Percentiles rank a stretch among this genome's conserved stretches.
phyloP scores from a whole-genome alignment of 2,888 invertebrate genomes.

The Chelonus formosanus region DNA sequence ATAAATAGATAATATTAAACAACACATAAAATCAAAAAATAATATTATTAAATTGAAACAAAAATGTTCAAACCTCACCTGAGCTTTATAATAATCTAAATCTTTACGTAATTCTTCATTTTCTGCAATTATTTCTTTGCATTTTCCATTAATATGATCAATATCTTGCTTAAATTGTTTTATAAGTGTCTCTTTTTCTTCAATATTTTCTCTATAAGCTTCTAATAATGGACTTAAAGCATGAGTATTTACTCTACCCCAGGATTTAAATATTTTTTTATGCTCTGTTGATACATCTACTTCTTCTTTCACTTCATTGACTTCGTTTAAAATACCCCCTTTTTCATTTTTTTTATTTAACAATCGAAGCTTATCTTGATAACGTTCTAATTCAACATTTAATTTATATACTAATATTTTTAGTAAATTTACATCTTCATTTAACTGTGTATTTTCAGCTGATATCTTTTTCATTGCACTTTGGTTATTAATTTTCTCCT shows the following conservation, averaged over 20 bases:
- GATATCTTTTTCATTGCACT: constrained; percentile 62
- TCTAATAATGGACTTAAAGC: constrained; percentile 77
- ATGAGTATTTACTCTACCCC: constrained; percentile 71
- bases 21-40: constrained; percentile 1
- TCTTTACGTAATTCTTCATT: constrained; percentile 72
- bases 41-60: background rate
- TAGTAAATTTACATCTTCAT: constrained; percentile 76
- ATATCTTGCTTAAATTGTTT: constrained; percentile 76
- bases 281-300: constrained; percentile 59
- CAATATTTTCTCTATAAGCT: constrained; percentile 81
- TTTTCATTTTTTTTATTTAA: constrained; percentile 30
- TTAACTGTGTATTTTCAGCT: constrained; percentile 70
- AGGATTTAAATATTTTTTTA: constrained; percentile 65
- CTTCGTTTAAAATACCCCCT: constrained; percentile 33
- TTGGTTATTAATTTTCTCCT: constrained; percentile 44
- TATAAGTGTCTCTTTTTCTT: constrained; percentile 79
- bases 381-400: constrained; percentile 80
- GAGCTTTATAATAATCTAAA: constrained; percentile 66
- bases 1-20: constrained; percentile 33
- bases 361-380: constrained; percentile 76
- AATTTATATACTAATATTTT: constrained; percentile 82
- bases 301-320: constrained; percentile 43
- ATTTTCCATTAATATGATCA: constrained; percentile 75
- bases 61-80: constrained; percentile 49
- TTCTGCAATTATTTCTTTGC: constrained; percentile 76